Evolutionary conservation across 37 sponge, comb jelly and placozoan genomes (phyloP), one percentile per base, ranked within the genome.

Genomic region (Chondrilla cf. caribensis): DNA sequence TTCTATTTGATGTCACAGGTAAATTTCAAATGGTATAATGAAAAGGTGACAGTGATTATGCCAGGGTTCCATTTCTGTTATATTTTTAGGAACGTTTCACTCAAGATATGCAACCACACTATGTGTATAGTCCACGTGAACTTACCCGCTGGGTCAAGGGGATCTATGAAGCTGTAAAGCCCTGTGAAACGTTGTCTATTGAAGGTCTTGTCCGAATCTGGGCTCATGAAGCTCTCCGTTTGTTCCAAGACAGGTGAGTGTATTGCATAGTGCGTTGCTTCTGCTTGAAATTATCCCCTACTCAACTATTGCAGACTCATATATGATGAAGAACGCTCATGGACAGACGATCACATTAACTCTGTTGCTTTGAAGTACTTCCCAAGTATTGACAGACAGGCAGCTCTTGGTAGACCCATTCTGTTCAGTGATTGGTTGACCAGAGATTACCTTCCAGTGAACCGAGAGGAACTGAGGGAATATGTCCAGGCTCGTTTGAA

Each of bases 81-180:
- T 39, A 38, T 22, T 64, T 43, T 3, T 29, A 93, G 90, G 92
- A 93, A 71, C 87, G 88, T 33, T 97, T 97, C 85, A 97, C 98
- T 7, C 94, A 89, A 64, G 98, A 97, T 83, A 97, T 97, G 94
- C 98, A 97, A 87, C 98, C 98, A 60, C 98, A 97, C 80, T 97
- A 97, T 83, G 86, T 97, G 78, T 97, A 97, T 91, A 93, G 94
- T 76, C 98, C 98, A 32, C 83, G 98, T 64, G 98, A 97, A 83
- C 95, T 97, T 94, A 97, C 98, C 33, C 84, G 98, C 18, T 97
- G 98, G 98, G 98, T 97, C 68, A 84, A 93, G 25, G 98, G 98
- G 0, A 95, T 97, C 64, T 83, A 89, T 62, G 98, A 97, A 86
- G 96, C 94, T 58, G 84, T 97, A 32, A 86, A 84, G 39, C 94